Conservation (phyloP, 2,888 invertebrate genomes). For the Sarcophaga caerulescens region DNA sequence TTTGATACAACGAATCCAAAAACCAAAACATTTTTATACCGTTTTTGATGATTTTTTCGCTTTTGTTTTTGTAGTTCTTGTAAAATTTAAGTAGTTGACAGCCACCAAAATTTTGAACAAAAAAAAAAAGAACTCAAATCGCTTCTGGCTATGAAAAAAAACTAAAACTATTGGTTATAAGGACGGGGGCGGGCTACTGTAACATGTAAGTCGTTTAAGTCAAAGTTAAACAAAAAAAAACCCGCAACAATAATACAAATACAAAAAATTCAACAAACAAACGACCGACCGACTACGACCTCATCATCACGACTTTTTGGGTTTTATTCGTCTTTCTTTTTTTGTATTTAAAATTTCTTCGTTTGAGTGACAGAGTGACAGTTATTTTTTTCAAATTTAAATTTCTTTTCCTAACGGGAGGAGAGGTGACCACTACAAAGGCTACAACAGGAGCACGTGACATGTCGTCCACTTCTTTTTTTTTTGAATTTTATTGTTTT, state of each 20-base stretch:
- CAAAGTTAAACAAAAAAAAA: conserved; percentile 60
- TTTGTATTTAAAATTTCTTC: conserved; percentile 55
- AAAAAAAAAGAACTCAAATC: conserved; percentile 59
- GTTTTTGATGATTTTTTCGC: conserved; percentile 50
- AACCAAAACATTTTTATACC: conserved; percentile 4
- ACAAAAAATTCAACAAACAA: background rate
- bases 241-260: background rate
- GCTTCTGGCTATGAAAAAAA: conserved; percentile 56
- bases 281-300: conserved; percentile 66
- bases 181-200: conserved; percentile 19
- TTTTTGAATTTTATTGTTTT: conserved; percentile 16
- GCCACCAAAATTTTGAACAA: conserved; percentile 54
- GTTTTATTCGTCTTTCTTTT: conserved; percentile 2
- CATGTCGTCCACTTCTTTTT: conserved; percentile 63
- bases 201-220: conserved; percentile 55
- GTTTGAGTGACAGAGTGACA: conserved; percentile 31
- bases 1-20: conserved; percentile 34
- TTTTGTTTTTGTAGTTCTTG: conserved; percentile 31
- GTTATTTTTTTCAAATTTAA: background rate
- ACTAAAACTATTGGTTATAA: conserved; percentile 1
- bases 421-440: conserved; percentile 15
- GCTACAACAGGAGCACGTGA: conserved; percentile 57
- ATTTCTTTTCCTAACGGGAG: too few species aligned
- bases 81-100: conserved; percentile 41
- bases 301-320: conserved; percentile 68